Percentiles rank a stretch among this genome's conserved stretches.
phyloP scores from a whole-genome alignment of 2,113 vertebrate species.

The Ramphastos sulfuratus region DNA sequence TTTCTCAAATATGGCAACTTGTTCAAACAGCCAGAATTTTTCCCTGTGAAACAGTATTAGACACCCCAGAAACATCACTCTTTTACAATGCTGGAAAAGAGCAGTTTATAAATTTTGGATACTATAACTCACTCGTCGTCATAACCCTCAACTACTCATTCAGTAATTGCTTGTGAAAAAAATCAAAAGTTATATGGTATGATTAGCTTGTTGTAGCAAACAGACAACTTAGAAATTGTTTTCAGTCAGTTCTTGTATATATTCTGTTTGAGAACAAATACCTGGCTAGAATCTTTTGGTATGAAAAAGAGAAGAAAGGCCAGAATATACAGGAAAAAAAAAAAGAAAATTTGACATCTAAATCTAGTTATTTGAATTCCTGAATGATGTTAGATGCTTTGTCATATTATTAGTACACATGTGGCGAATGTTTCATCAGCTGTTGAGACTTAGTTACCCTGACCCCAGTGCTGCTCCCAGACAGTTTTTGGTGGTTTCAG shows the following conservation, averaged over 20 bases:
- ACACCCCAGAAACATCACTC: neutral
- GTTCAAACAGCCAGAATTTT: neutral
- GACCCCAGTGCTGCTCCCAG: neutral
- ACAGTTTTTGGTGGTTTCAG: neutral
- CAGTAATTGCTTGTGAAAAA: neutral
- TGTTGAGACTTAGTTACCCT: neutral
- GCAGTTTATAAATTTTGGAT: neutral
- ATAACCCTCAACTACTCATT: neutral
- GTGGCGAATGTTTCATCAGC: neutral
- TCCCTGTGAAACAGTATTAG: neutral
- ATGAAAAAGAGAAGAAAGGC: neutral
- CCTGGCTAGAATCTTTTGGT: neutral
- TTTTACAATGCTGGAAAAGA: neutral
- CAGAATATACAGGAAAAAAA: neutral
- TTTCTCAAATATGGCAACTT: neutral
- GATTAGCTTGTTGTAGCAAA: neutral
- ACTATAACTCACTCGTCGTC: neutral
- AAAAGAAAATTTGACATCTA: neutral
- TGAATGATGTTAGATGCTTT: neutral
- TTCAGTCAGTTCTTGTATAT: neutral
- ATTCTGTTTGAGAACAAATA: neutral
- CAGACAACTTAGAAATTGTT: neutral
- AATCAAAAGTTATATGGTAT: neutral
- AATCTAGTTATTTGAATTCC: neutral
- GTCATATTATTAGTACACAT: neutral